phyloP scores from a whole-genome alignment of 2,113 vertebrate genomes.

The Eublepharis macularius region DNA sequence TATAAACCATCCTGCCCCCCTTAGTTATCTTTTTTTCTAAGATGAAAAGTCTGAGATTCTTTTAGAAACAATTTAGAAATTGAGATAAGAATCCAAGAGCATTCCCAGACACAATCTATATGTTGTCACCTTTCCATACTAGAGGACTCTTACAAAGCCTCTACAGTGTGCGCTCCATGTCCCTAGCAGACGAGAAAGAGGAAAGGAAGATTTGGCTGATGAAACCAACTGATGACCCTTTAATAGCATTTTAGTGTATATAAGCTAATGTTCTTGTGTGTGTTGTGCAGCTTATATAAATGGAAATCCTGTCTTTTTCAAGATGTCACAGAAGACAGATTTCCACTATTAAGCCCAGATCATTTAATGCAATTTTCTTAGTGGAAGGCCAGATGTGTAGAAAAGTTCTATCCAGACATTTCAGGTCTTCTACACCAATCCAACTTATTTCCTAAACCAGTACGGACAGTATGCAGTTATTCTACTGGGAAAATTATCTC shows the following conservation, averaged over 20 bases:
- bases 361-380: conserved; percentile 13
- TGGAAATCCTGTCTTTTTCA: conserved; percentile 1
- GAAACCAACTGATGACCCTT: neutral
- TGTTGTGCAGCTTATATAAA: neutral
- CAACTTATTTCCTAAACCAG: neutral
- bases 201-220: neutral
- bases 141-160: neutral
- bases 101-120: too few relatives aligned
- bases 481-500: neutral
- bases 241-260: neutral
- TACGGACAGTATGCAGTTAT: neutral
- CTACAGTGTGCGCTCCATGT: neutral
- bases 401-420: neutral
- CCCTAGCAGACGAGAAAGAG: neutral
- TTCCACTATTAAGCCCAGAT: neutral
- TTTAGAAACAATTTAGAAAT: too few relatives aligned
- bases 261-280: neutral
- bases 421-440: neutral
- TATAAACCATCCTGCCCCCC: too few relatives aligned
- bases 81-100: too few relatives aligned
- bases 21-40: too few relatives aligned
- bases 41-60: too few relatives aligned
- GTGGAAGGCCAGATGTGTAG: conserved; percentile 18
- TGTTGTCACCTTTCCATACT: neutral
- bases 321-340: neutral